phyloP scores from a whole-genome alignment of 37 sponge, comb jelly and placozoan species.

The Halichondria panicea region DNA sequence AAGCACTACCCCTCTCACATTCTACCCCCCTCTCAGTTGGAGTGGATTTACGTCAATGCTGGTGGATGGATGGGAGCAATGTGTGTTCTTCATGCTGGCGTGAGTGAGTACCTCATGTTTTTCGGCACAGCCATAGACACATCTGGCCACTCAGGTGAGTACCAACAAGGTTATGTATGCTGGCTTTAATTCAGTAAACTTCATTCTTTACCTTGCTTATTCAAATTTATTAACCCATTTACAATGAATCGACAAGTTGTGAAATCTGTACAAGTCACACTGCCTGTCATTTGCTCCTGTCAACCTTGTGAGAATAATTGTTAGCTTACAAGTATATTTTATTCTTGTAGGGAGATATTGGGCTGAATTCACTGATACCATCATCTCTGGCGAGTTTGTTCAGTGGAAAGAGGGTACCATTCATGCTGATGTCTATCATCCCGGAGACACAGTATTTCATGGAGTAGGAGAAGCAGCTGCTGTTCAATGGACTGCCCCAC shows the following conservation, averaged over 20 bases:
- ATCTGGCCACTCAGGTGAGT: slow-evolving; percentile 85
- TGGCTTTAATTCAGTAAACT: background rate
- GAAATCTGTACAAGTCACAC: too few relatives aligned
- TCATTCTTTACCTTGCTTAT: background rate
- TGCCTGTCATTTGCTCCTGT: too few relatives aligned
- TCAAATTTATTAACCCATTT: background rate
- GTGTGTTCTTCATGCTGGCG: slow-evolving; percentile 71
- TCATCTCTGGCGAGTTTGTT: slow-evolving; percentile 53
- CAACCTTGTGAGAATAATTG: too few relatives aligned
- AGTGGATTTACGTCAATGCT: slow-evolving; percentile 79
- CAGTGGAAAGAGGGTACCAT: slow-evolving; percentile 80
- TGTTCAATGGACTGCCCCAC: slow-evolving; percentile 63
- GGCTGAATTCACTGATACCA: slow-evolving; percentile 74
- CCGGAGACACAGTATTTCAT: slow-evolving; percentile 55
- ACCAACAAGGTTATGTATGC: background rate
- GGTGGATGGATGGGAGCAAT: slow-evolving; percentile 94
- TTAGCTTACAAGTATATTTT: too few relatives aligned
- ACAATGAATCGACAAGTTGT: background rate
- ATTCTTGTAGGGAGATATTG: slow-evolving; percentile 70
- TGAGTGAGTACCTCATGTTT: slow-evolving; percentile 82
- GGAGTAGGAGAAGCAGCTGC: slow-evolving; percentile 56
- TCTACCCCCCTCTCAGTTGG: slow-evolving; percentile 39
- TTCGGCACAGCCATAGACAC: slow-evolving; percentile 83
- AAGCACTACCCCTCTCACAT: slow-evolving; percentile 54
- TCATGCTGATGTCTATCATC: background rate